Conservation (phyloP, 2,888 invertebrate species). For the Drosophila rellima region DNA sequence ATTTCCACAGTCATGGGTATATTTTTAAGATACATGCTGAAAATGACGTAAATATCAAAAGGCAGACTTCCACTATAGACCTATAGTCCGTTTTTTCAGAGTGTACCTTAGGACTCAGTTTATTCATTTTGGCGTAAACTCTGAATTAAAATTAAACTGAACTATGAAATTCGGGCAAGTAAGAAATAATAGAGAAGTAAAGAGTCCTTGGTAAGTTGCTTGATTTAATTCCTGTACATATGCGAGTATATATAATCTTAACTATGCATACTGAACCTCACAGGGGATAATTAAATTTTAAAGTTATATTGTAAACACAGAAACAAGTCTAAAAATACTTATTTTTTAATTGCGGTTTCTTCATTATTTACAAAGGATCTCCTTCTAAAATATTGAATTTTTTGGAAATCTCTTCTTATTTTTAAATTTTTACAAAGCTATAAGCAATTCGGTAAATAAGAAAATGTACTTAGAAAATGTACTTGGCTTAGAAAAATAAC, state of each 20-base stretch:
- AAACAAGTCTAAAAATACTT: too few relatives aligned
- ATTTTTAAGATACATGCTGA: background rate
- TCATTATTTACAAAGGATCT: too few relatives aligned
- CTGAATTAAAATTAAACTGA: too few relatives aligned
- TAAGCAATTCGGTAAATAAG: too few relatives aligned
- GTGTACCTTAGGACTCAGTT: too few relatives aligned
- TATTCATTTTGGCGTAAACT: too few relatives aligned
- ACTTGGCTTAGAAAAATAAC: too few relatives aligned
- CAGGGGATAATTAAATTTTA: background rate
- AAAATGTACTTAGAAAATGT: too few relatives aligned
- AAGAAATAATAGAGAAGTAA: background rate
- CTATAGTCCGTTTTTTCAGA: too few relatives aligned
- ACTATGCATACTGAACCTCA: background rate
- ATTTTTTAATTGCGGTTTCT: too few relatives aligned
- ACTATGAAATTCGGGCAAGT: background rate
- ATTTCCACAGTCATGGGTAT: slow-evolving; percentile 21
- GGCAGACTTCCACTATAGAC: background rate
- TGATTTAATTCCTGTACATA: background rate
- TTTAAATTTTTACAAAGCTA: too few relatives aligned
- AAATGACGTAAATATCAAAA: background rate
- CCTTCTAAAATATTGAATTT: background rate
- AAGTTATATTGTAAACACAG: too few relatives aligned
- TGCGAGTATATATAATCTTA: background rate
- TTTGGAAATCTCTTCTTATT: background rate
- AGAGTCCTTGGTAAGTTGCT: background rate